Base-by-base conservation (phyloP, 2,113 vertebrate genomes). In the Larimichthys crocea region DNA sequence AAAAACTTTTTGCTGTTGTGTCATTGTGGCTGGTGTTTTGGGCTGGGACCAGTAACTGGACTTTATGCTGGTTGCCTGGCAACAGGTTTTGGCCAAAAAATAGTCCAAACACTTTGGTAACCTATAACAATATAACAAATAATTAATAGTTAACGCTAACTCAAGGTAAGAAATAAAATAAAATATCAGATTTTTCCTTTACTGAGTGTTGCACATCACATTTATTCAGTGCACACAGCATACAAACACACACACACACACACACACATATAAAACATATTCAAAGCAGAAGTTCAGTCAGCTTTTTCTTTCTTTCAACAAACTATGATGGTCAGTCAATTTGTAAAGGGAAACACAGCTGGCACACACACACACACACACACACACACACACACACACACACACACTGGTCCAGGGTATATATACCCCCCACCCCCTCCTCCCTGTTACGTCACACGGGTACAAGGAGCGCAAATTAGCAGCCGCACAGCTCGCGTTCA, bases 401-500 rank as follows among this genome's bases (percentile, higher is more conserved):
- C 2, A 48, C 11, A 48, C 1, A 22, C 42, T 31, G 19, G 42
- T 53, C n/a, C 49, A 3, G 62, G 52, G 14, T 60, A 66, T 44
- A 44, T 3, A 20, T 15, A n/a, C 22, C 29, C 48, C 7, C 22
- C 22, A 8, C 35, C 35, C 31, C 56, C 9, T 19, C 72, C 22
- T 4, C 52, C 46, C 29, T 9, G 9, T 76, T 14, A 89, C 92
- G 88, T 93, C 91, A 93, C 83, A 20, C 24, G 79, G 55, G 71
- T 86, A 74, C 82, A 85, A 90, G 87, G 80, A 86, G 79, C 84
- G 79, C 80, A 66, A 66, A 26, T 82, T 69, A 60, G 24, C 74
- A 16, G 69, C 69, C 6, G 77, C 4, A 73, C 50, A 56, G 24
- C 79, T 80, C 75, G 62, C 49, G 42, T 73, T 76, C 66, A 61